Base-by-base conservation (phyloP, 2,888 invertebrate species). In the Lithophane ornitopus region DNA sequence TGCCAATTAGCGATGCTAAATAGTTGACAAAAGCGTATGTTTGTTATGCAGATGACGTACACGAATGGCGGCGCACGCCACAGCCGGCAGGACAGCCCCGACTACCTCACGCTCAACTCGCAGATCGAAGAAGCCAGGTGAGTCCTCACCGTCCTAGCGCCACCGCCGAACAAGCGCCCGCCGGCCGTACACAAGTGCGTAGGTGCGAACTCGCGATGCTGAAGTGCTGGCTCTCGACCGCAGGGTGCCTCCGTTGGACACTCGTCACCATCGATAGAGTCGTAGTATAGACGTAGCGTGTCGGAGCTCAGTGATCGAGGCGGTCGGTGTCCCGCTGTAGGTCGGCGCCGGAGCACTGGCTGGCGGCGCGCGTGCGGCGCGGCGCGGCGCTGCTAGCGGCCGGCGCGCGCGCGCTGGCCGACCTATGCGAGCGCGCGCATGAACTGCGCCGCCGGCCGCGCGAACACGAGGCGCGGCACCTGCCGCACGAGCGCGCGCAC, bases 51-150 rank as follows among this genome's bases (percentile, higher is more conserved):
- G 94, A 90, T 92, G 90, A 89, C 90, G 89, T 92, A 90, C 89
- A 87, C 93, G 66, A 93, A 93, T 87, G 97, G 96, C 87, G 96
- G 96, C 71, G 94, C 94, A 87, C 95, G 97, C 67, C 90, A 86
- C 83, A 86, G 84, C 91, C 97, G 94, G 82, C 96, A 90, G 90
- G 97, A 93, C 92, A 98, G 98, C 90, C 98, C 98, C 28, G 98
- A 98, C 90, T 98, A 97, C 93, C 97, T 97, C 82, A 97, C 98
- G 87, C 96, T 98, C 87, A 98, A 98, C 93, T 96, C 97, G 78
- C 97, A 98, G 92, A 98, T 98, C 87, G 98, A 98, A 93, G 97
- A 98, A 93, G 98, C 97, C 82, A 97, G 98, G 98, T 98, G n/a
- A 82, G 87, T 68, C 3, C 11, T 19, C n/a, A 93, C 39, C 19